Evolutionary conservation across 2,888 invertebrate species (phyloP), one percentile per base, ranked within the genome.

Genomic region (Timandra comae): DNA sequence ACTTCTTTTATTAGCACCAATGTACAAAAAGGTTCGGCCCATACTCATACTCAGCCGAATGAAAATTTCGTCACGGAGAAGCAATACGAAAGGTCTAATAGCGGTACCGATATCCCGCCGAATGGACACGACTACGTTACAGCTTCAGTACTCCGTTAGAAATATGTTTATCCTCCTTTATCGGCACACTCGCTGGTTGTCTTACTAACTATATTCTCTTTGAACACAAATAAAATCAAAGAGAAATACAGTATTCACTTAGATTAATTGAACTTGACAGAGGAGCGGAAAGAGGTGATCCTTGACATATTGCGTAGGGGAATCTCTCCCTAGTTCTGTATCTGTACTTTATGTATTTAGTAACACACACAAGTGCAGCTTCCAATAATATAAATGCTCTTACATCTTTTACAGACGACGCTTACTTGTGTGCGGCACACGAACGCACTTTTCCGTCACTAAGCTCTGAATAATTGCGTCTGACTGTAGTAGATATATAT

Each of bases 1-100:
- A 54, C 50, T 53, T 51, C 42, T 49, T 49, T 60, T 63, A 57
- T 59, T 59, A 58, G 56, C 54, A 56, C 47, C 49, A 55, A 51
- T 16, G 53, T 43, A 53, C 51, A 59, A 56, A 43, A 41, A 39
- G 41, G 32, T 33, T 30, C 35, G 23, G 38, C 11, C 24, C 24
- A 24, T 24, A 24, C 33, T 36, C 32, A 33, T 37, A 44, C 38
- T 38, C 34, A 23, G 30, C 37, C 27, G 35, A 41, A 41, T 41
- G 41, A 45, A 45, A 43, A 37, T 45, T 48, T 43, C 38, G 41
- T 48, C 45, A 48, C 48, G 48, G 38, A 48, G 41, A 45, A 45
- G 48, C 43, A 45, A 48, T 48, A 41, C 35, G 35, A 43, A 49
- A 49, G 50, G 52, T 49, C 45, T 49, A 47, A 43, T 43, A 41